Base-by-base conservation (phyloP, 1,140 invertebrate species). In the Eubasilissa regina region DNA sequence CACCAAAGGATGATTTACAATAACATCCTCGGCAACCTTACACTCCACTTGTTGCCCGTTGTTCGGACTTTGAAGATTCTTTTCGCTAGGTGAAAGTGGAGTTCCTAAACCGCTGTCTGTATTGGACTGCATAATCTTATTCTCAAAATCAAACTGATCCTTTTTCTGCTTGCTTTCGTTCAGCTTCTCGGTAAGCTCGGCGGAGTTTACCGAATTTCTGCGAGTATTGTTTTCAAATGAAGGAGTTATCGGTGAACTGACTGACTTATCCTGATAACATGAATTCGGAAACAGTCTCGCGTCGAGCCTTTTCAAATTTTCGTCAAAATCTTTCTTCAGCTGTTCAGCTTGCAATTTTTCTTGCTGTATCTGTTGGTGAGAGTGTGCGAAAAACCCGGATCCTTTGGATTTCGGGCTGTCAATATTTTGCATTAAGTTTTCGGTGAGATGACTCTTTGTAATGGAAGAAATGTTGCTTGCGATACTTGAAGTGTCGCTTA, bases 351-450 rank as follows among this genome's bases (percentile, higher is more conserved):
- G 88, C 0, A 87, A 44, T 25, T 89, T 85, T 75, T 92, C 91
- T 77, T 92, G 91, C 8, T 90, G 86, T 48, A 93, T 93, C 75
- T 93, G 91, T 83, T 91, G 92, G 83, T 93, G 92, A 6, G 92
- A 92, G 79, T 89, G 92, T 0, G 91, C 90, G 66, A 93, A 93
- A 79, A 92, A 93, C 0, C 90, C 90, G 0, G 92, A 92, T 35
- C 86, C 88, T 84, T 86, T 92, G 77, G 86, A 85, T 90, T 87
- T 35, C 84, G 80, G 8, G 86, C 80, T 81, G 86, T 19, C 81
- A 78, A 66, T 56, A 56, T 83, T 76, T 48, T 76, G 47, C 83
- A 75, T 45, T 56, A 78, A 43, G 48, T 76, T 60, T 80, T 85
- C 80, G 78, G 83, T 85, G n/a, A 84, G 84, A 6, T 84, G 80